Base-by-base conservation (phyloP, 2,113 vertebrate species). In the Rhagologus leucostigma region DNA sequence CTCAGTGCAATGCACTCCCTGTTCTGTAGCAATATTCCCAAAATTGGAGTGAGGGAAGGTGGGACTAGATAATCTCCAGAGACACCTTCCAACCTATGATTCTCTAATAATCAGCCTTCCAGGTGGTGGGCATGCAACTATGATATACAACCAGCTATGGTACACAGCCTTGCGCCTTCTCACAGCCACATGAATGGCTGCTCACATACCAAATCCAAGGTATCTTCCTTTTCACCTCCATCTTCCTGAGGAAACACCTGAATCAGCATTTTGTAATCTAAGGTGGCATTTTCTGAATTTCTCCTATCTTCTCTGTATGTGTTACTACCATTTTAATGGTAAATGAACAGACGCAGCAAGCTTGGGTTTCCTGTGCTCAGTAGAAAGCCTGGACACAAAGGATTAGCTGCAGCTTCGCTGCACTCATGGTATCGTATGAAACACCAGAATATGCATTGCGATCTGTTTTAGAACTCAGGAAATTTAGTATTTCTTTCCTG, bases 251-350 rank as follows among this genome's bases (percentile, higher is more conserved):
- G 74, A 83, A 33, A 80, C 17, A 42, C 14, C 6, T 44, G 37
- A 80, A 71, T 35, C 39, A 70, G 22, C 23, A 64, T 15, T 3
- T 69, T 64, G 21, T 11, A 65, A 37, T 56, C 33, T 74, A 62
- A 83, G n/a, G 47, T 44, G 35, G 32, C 29, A 64, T n/a, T 41
- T 71, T 79, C 59, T 76, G 74, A 90, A 87, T 83, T 93, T 81
- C 17, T 87, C 9, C 49, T 49, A 2, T 39, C 23, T 65, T 85
- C 37, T 65, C 57, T 83, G 23, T 29, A 76, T 55, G 1, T 17
- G 16, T 44, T 65, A 69, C 65, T 39, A 21, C 17, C 63, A 49
- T 63, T 75, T 44, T 52, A 37, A 56, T 18, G 53, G 19, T 30
- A 82, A 71, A 30, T 41, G 32, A 79, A 7, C 7, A 37, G 65